These are phyloP conservation scores for Spilogale gracilis DNA, from an alignment of 2,113 vertebrate species.

Conservation along the genomic window DNA sequence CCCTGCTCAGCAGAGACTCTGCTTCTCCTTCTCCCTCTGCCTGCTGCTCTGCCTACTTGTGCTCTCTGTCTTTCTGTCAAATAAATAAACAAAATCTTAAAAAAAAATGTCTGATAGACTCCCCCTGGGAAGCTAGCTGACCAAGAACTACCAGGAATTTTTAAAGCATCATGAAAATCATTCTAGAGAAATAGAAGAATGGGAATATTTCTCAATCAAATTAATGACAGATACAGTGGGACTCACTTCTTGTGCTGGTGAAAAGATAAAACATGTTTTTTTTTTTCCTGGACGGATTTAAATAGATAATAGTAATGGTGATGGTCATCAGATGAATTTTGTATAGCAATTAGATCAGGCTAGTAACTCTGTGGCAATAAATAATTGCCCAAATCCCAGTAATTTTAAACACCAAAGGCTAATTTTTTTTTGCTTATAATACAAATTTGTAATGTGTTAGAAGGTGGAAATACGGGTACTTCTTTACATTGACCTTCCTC, in stretches of 20 bases:
- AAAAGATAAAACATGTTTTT: neutral
- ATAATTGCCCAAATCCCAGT: neutral
- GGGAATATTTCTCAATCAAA: neutral
- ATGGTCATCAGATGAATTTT: neutral
- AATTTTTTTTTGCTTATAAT: neutral
- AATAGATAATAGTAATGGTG: neutral
- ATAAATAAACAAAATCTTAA: too few relatives aligned
- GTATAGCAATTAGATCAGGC: neutral
- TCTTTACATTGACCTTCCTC: neutral
- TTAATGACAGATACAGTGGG: neutral
- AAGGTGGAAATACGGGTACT: neutral
- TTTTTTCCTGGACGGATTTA: constrained; percentile 2
- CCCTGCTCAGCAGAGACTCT: too few relatives aligned
- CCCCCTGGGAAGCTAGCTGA: too few relatives aligned
- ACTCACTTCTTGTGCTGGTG: neutral
- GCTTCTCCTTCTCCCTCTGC: too few relatives aligned
- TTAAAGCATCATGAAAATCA: neutral
- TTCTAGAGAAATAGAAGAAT: neutral
- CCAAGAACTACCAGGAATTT: neutral
- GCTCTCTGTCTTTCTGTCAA: too few relatives aligned
- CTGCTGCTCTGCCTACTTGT: too few relatives aligned
- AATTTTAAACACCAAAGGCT: neutral
- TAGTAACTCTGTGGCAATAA: neutral
- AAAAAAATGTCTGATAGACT: too few relatives aligned
- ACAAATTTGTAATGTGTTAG: neutral